Evolutionary conservation across 2,888 invertebrate genomes (phyloP).

Genomic region (Tetheella fluctuosa): DNA sequence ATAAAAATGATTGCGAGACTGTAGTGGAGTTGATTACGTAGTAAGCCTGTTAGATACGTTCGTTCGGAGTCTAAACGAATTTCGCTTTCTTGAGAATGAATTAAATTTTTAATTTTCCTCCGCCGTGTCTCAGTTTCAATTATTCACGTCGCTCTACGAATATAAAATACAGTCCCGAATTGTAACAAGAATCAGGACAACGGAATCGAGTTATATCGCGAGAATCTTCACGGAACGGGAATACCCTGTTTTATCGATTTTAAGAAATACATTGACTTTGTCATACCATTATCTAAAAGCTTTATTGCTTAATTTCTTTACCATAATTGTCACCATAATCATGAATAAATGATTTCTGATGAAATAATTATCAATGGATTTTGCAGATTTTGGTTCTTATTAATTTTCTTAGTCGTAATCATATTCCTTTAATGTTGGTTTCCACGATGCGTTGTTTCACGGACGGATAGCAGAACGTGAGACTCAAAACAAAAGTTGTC

Average conservation of each 20-base stretch:
- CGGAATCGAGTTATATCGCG: not conserved
- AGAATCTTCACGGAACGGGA: too few relatives aligned
- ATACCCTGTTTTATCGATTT: not conserved
- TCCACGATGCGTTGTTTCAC: too few relatives aligned
- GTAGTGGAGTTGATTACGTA: not conserved
- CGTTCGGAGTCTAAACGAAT: constrained; percentile 24
- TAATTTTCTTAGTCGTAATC: not conserved
- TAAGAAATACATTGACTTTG: not conserved
- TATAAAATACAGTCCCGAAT: constrained; percentile 26
- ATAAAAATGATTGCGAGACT: constrained; percentile 3
- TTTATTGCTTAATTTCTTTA: not conserved
- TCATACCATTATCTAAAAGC: not conserved
- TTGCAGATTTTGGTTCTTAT: not conserved
- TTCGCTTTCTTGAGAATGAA: constrained; percentile 25
- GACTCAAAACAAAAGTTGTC: too few relatives aligned
- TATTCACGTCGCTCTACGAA: constrained; percentile 36
- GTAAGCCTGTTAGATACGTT: not conserved
- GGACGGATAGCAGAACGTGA: too few relatives aligned
- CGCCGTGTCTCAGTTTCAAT: constrained; percentile 30
- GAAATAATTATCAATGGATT: too few relatives aligned
- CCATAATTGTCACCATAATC: not conserved
- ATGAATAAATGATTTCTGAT: not conserved
- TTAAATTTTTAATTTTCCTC: constrained; percentile 33
- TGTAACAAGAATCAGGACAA: constrained; percentile 19
- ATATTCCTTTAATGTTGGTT: not conserved